Base-by-base conservation (phyloP, 2,113 vertebrate species). In the Psittacula cyanocephala region DNA sequence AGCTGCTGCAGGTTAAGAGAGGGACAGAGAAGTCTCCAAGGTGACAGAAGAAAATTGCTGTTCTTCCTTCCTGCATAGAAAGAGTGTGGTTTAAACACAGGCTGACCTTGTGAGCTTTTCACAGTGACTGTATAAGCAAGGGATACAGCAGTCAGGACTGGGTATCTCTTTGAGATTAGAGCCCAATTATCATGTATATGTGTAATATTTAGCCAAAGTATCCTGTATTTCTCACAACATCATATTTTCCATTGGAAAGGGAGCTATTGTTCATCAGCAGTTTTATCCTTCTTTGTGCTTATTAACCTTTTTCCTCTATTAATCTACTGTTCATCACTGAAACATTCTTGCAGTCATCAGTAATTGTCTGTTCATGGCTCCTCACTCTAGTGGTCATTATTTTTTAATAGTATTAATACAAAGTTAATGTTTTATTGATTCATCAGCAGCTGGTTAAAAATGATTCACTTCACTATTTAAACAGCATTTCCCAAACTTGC, bases 331-430 rank as follows among this genome's bases (percentile, higher is more conserved):
- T 91, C 71, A 47, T 67, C 55, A 22, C n/a, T 65, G 50, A 91
- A 55, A 47, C 55, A 17, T 53, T 93, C 59, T 47, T 89, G 63
- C 64, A 80, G 2, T 86, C 50, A 23, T 86, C 2, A 1, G 37
- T 68, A 80, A 83, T 86, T 68, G 39, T 64, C 57, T 83, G 22
- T 76, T 82, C 71, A 68, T 49, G 46, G 68, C 59, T 64, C 88
- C 80, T 88, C 81, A 57, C 52, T 89, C 68, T 80, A 53, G 29
- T 4, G 44, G 77, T 76, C 52, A 64, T 76, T 79, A 76, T 86
- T 80, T 82, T 86, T 89, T 93, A 86, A 82, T 79, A 41, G 44
- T 76, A 68, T 93, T 95, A 91, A 89, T 89, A 59, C 59, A 59
- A 80, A 89, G 53, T 62, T 76, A 72, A 62, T 76, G 31, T 53